Evolutionary conservation across 2,113 vertebrate species (phyloP).

Genomic region (Coryphaenoides rupestris): DNA sequence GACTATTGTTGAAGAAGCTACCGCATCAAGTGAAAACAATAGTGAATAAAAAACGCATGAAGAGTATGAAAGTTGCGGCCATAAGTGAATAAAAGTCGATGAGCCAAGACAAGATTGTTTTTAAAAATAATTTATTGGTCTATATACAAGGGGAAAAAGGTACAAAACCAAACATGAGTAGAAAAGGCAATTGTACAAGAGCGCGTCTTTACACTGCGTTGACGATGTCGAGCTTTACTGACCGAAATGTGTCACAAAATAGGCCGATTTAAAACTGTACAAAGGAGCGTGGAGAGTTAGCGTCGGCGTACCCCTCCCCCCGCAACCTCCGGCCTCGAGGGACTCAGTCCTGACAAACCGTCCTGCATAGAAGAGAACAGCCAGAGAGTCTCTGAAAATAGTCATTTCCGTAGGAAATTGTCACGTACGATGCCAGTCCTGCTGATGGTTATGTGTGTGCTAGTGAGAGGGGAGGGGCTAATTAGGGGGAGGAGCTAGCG

Average conservation of each 20-base stretch:
- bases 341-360: conserved; percentile 7
- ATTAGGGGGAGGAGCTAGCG: too few relatives aligned
- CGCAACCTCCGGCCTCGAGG: not conserved
- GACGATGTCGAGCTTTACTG: conserved; percentile 37
- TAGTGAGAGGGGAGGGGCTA: conserved; percentile 8
- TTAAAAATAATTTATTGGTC: conserved; percentile 81
- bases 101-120: conserved; percentile 36
- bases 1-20: too few relatives aligned
- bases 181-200: conserved; percentile 73
- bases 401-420: conserved; percentile 60
- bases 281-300: conserved; percentile 20
- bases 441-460: conserved; percentile 25
- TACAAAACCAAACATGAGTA: conserved; percentile 72
- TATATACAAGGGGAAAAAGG: conserved; percentile 69
- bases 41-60: too few relatives aligned
- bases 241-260: conserved; percentile 24
- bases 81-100: too few relatives aligned
- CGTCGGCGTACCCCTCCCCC: conserved; percentile 22
- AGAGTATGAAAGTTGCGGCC: too few relatives aligned
- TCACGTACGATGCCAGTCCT: conserved; percentile 35
- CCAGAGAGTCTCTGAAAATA: conserved; percentile 24
- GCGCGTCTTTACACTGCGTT: conserved; percentile 69
- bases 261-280: conserved; percentile 41
- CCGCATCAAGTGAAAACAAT: too few relatives aligned
- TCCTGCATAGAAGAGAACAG: conserved; percentile 22